Evolutionary conservation across 2,113 vertebrate species (phyloP).

Genomic region (Urocitellus parryii): DNA sequence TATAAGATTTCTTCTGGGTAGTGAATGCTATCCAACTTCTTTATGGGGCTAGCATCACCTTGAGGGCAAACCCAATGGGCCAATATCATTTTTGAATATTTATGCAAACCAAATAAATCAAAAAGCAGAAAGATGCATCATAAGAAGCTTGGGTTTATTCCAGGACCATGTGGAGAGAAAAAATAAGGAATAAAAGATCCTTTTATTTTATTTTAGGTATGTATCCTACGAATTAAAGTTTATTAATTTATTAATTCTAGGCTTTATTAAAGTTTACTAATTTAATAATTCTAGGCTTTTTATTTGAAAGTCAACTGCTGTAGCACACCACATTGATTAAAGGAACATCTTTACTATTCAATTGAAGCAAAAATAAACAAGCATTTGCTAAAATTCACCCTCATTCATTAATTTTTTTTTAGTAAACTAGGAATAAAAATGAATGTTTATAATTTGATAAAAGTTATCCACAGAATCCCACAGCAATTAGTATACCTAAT

Average conservation of each 20-base stretch:
- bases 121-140: neutral
- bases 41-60: neutral
- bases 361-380: neutral
- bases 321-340: neutral
- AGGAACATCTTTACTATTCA: neutral
- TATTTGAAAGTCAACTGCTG: neutral
- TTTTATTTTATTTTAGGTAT: too few relatives aligned
- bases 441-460: neutral
- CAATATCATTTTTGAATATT: neutral
- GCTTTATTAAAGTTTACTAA: too few relatives aligned
- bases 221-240: too few relatives aligned
- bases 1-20: neutral
- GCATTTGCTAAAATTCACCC: neutral
- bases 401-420: neutral
- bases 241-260: too few relatives aligned
- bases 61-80: neutral
- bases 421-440: neutral
- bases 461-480: neutral
- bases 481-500: neutral
- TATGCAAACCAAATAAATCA: neutral
- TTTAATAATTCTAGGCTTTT: neutral
- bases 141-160: neutral
- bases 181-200: too few relatives aligned
- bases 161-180: neutral
- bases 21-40: neutral